Evolutionary conservation across 53 echinoderm and acorn worm genomes (phyloP).

Genomic region (Paracentrotus lividus): DNA sequence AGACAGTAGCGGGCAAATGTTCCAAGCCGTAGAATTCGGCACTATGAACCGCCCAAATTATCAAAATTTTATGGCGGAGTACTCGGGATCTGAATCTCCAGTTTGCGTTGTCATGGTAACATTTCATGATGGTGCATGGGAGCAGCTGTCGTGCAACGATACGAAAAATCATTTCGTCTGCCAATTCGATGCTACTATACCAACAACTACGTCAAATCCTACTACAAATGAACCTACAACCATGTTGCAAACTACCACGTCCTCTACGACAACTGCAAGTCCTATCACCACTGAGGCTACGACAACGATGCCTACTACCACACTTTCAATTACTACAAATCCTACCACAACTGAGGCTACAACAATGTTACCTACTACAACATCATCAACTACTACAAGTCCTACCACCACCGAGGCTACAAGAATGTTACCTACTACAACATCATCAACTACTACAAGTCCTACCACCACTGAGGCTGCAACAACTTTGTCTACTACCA

Average conservation of each 20-base stretch:
- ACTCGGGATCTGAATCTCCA: neutral
- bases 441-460: neutral
- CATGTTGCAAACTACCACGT: neutral
- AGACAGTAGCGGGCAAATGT: neutral
- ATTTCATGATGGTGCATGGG: neutral
- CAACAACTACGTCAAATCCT: no score
- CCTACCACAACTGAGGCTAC: neutral
- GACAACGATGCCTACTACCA: neutral
- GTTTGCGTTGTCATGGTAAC: neutral
- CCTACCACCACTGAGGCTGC: neutral
- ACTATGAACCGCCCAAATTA: neutral
- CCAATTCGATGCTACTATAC: neutral
- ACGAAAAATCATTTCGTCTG: neutral
- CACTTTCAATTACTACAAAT: neutral
- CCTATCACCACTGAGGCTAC: neutral
- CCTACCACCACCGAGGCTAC: neutral
- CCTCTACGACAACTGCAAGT: neutral
- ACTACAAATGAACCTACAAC: neutral
- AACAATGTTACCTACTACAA: neutral
- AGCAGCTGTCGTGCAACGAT: neutral
- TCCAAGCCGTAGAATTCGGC: neutral
- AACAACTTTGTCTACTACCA: neutral
- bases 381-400: neutral
- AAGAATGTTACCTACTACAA: neutral
- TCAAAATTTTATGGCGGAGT: neutral